Conservation (phyloP, 2,888 invertebrate genomes). For the Erannis defoliaria region DNA sequence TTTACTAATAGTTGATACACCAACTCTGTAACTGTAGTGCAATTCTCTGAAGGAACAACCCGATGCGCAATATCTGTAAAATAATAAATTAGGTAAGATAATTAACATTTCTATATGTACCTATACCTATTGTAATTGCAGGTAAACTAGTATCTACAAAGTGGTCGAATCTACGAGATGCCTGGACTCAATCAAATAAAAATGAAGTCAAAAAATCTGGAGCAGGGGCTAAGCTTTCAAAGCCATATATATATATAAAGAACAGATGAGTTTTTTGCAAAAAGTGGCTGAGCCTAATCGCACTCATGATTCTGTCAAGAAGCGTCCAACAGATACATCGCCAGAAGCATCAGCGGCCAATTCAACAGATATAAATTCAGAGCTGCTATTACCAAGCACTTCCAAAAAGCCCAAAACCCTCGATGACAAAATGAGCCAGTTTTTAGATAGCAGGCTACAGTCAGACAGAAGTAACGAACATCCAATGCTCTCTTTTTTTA, state of each 20-base stretch:
- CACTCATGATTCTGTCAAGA: constrained; percentile 30
- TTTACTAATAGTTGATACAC: constrained; percentile 9
- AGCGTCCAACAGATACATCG: constrained; percentile 20
- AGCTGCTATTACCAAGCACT: constrained; percentile 34
- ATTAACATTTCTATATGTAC: constrained; percentile 31
- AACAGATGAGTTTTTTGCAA: constrained; percentile 36
- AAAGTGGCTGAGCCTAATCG: constrained; percentile 33
- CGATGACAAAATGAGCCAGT: constrained; percentile 33
- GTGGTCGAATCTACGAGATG: constrained; percentile 35
- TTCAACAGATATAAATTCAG: constrained; percentile 35
- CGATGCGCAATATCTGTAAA: constrained; percentile 34
- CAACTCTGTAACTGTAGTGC: constrained; percentile 23
- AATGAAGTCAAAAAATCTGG: constrained; percentile 30
- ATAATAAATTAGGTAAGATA: constrained; percentile 29
- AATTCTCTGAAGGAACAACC: constrained; percentile 38
- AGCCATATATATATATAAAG: constrained; percentile 35
- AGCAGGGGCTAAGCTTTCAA: constrained; percentile 34
- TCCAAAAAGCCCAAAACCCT: constrained; percentile 31
- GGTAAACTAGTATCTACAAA: constrained; percentile 37
- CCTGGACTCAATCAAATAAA: constrained; percentile 32
- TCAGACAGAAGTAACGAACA: constrained; percentile 9
- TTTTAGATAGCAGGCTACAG: constrained; percentile 21
- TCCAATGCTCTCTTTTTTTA: constrained; percentile 24
- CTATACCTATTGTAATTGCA: constrained; percentile 30
- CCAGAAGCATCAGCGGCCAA: constrained; percentile 19